These are phyloP conservation scores for Tetrapedia diversipes DNA, from an alignment of 2,888 invertebrate genomes.

Conservation along the genomic window DNA sequence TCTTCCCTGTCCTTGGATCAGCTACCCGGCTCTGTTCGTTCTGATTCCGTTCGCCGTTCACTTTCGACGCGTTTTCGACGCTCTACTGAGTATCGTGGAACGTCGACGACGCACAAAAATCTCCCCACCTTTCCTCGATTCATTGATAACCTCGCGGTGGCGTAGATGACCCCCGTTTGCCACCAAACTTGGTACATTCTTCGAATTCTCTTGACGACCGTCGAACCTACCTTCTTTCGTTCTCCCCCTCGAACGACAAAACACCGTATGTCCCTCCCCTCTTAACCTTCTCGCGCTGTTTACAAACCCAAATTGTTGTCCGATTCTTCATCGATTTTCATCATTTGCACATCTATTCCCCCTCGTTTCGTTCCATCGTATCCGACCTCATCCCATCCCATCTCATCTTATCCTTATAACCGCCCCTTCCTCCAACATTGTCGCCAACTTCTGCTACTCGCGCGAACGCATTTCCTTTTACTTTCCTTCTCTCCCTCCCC, in stretches of 20 bases:
- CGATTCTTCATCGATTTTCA: no score
- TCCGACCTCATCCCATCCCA: no score
- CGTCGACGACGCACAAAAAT: constrained; percentile 74
- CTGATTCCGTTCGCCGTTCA: background rate
- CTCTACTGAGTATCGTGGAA: constrained; percentile 57
- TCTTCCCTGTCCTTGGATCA: no score
- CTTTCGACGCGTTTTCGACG: constrained; percentile 18
- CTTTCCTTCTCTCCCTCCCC: no score
- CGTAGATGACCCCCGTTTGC: constrained; percentile 74
- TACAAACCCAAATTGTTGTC: no score
- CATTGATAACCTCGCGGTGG: constrained; percentile 76
- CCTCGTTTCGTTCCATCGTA: no score
- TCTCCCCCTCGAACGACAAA: background rate
- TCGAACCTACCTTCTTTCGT: background rate
- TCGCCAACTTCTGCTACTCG: no score
- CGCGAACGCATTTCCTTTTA: no score
- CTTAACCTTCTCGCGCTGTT: background rate
- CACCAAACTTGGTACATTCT: constrained; percentile 59
- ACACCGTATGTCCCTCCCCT: background rate
- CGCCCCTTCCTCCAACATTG: no score
- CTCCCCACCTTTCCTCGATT: constrained; percentile 66
- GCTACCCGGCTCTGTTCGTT: no score
- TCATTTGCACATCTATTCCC: no score
- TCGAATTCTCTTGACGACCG: background rate
- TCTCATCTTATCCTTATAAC: background rate